Evolutionary conservation across 2,113 vertebrate species (phyloP), one percentile per base, ranked within the genome.

Genomic region (Paedocypris sp.): DNA sequence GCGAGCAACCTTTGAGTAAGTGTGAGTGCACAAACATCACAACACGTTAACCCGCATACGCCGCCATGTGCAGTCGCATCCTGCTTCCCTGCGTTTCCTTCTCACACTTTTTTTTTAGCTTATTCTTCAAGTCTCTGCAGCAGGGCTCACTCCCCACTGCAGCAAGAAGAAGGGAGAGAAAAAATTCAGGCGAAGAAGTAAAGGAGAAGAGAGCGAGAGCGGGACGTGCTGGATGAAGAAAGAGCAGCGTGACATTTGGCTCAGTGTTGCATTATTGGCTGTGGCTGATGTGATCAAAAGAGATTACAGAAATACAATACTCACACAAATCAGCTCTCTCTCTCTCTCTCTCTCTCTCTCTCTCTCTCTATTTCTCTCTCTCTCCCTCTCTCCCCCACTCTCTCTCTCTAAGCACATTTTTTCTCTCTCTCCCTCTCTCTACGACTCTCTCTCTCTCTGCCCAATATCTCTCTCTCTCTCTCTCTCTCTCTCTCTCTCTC

Each of bases 291-390:
- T 80, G 80, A 85, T 84, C 75, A 70, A 77, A 81, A 73, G 68
- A 80, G 79, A 85, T 85, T 80, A 84, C 72, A 82, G 75, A 72
- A 82, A 83, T 79, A 76, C 79, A 80, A 80, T 80, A 71, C 76
- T 76, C 73, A 71, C 65, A 70, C 79, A 78, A 77, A 80, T 80
- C 76, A 77, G 66, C 53, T 64, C 54, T 71, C 64, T 63, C 60
- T 72, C 64, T 62, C 71, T 67, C 56, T 64, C 72, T 67, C 62
- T 65, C 64, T 53, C 62, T 50, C 62, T 60, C 51, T 70, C 69
- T 57, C 67, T 61, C 38, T 22, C 52, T 39, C 42, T 39, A 26
- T 61, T 53, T 64, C 25, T 64, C 46, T 52, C 41, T 10, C 39
- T 60, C 56, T 43, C 43, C 31, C 47, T 60, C 42, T 13, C 22